Conservation (phyloP, 1,140 invertebrate genomes). For the Drosophila azteca region DNA sequence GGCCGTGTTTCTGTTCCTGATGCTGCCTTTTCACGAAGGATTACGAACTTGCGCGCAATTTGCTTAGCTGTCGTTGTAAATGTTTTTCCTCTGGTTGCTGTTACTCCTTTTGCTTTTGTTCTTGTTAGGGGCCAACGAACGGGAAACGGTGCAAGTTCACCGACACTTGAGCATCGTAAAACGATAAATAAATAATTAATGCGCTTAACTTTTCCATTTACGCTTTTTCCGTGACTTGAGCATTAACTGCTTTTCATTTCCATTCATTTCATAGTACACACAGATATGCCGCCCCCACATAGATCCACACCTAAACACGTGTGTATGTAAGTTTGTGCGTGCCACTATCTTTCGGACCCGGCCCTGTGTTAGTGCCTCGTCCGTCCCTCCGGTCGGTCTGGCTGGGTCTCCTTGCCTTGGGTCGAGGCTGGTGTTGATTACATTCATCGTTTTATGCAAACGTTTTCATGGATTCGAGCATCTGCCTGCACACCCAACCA, state of each 20-base stretch:
- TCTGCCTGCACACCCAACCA: conserved; percentile 17
- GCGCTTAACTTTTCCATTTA: conserved; percentile 82
- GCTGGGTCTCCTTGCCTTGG: conserved; percentile 21
- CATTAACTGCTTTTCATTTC: conserved; percentile 82
- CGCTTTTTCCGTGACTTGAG: conserved; percentile 82
- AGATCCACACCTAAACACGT: not conserved
- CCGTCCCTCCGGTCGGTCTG: not conserved
- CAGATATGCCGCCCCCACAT: conserved; percentile 27
- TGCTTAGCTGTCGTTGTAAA: conserved; percentile 65
- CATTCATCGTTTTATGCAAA: conserved; percentile 51
- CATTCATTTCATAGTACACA: conserved; percentile 71
- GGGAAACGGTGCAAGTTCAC: conserved; percentile 63
- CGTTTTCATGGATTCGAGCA: conserved; percentile 44
- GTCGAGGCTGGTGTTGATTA: conserved; percentile 49
- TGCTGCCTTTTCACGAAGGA: conserved; percentile 57
- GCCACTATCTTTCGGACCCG: conserved; percentile 32
- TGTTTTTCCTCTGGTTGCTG: conserved; percentile 36
- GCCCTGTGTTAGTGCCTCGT: conserved; percentile 4
- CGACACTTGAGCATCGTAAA: conserved; percentile 80
- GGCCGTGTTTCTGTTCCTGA: conserved; percentile 1
- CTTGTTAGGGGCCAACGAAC: conserved; percentile 33
- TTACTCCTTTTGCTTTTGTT: conserved; percentile 36
- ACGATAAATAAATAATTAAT: conserved; percentile 83
- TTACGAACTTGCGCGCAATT: conserved; percentile 68
- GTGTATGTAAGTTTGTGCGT: conserved; percentile 19